A percentile compares a stretch with the other conserved stretches of the same genome.
Evolutionary conservation across 1,140 invertebrate species (phyloP).

Genomic region (Neuroterus valhalla): DNA sequence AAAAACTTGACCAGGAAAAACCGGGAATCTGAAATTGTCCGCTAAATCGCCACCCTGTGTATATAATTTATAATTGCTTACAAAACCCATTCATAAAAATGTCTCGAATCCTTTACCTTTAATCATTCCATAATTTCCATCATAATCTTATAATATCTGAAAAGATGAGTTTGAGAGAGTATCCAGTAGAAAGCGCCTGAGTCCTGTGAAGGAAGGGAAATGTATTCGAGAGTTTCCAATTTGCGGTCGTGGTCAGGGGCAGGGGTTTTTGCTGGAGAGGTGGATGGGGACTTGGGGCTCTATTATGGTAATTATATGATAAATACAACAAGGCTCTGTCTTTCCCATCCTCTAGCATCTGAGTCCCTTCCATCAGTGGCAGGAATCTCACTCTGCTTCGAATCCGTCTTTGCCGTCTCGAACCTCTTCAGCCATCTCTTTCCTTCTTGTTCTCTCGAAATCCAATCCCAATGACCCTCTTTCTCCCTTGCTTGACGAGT

Average conservation of each 20-base stretch:
- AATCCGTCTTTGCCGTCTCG: conserved; percentile 54
- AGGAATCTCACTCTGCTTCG: conserved; percentile 62
- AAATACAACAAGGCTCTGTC: conserved; percentile 74
- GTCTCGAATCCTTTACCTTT: background rate
- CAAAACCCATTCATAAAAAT: conserved; percentile 5
- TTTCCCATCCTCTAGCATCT: conserved; percentile 59
- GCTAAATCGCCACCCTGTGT: too few relatives aligned
- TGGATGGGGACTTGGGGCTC: conserved; percentile 63
- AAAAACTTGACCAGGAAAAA: too few relatives aligned
- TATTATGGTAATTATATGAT: conserved; percentile 77
- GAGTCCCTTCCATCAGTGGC: conserved; percentile 65
- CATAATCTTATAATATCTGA: conserved; percentile 20
- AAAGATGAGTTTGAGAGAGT: conserved; percentile 17
- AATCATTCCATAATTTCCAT: conserved; percentile 10
- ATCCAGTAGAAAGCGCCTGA: conserved; percentile 1
- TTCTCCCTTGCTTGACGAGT: conserved; percentile 43
- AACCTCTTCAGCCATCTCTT: conserved; percentile 42
- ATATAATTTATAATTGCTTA: background rate
- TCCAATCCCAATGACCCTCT: conserved; percentile 9
- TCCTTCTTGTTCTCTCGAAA: conserved; percentile 19
- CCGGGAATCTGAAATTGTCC: too few relatives aligned
- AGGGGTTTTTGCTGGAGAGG: conserved; percentile 42
- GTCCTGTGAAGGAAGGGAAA: conserved; percentile 9
- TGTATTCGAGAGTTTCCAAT: conserved; percentile 71
- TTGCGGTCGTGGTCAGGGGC: conserved; percentile 66